Percentiles rank a stretch among this genome's conserved stretches.
These are phyloP conservation scores for Campylomormyrus tamandua DNA, from an alignment of 2,113 vertebrate species.

Conservation along the genomic window DNA sequence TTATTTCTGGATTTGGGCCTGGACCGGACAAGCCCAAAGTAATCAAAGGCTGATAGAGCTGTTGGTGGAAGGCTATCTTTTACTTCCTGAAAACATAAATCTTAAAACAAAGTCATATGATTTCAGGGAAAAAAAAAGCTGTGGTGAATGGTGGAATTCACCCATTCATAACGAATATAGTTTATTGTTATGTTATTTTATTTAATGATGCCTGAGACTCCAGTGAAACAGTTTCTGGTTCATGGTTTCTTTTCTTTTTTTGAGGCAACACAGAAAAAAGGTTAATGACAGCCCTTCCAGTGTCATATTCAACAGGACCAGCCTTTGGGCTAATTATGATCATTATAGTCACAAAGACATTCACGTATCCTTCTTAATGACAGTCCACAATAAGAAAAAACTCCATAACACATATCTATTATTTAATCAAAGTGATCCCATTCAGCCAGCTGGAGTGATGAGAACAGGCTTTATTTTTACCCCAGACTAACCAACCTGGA, in stretches of 20 bases:
- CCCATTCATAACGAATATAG: neutral
- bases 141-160: neutral
- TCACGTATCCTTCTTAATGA: slow-evolving; percentile 93
- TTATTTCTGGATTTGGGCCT: neutral
- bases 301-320: slow-evolving; percentile 88
- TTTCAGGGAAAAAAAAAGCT: neutral
- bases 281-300: slow-evolving; percentile 89
- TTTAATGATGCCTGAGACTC: slow-evolving; percentile 38
- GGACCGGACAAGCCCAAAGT: neutral
- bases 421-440: slow-evolving; percentile 96
- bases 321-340: slow-evolving; percentile 87
- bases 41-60: neutral
- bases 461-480: slow-evolving; percentile 76
- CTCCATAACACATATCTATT: slow-evolving; percentile 94
- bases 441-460: slow-evolving; percentile 70
- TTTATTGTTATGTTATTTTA: slow-evolving; percentile 10
- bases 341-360: slow-evolving; percentile 90
- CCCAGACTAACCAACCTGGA: slow-evolving; percentile 62
- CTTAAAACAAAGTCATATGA: neutral
- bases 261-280: slow-evolving; percentile 67
- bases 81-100: neutral
- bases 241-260: slow-evolving; percentile 32
- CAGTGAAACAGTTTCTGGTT: slow-evolving; percentile 27
- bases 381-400: slow-evolving; percentile 70
- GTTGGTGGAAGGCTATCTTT: neutral